A percentile compares a stretch with the other conserved stretches of the same genome.
phyloP scores from a whole-genome alignment of 2,113 vertebrate genomes.

The Heterotis niloticus region DNA sequence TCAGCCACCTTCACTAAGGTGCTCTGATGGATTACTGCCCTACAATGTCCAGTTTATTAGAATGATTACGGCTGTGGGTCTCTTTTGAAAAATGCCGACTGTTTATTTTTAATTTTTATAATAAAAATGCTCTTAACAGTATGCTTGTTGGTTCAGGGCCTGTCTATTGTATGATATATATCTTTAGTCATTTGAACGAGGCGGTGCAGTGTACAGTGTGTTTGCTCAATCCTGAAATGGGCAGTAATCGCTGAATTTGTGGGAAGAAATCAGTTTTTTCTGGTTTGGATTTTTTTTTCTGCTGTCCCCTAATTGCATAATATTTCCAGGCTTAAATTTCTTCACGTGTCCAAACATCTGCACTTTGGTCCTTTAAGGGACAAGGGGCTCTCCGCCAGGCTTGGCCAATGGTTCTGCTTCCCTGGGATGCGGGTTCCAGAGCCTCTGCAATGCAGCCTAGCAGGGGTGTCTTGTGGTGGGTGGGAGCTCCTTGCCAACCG shows the following conservation, averaged over 20 bases:
- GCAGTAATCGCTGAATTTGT: conserved; percentile 1
- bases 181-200: too few species aligned
- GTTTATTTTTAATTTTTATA: too few species aligned
- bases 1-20: too few species aligned
- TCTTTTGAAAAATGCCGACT: too few species aligned
- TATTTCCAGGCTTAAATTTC: neutral
- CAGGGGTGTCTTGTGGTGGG: neutral
- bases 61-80: too few species aligned
- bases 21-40: too few species aligned
- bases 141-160: too few species aligned
- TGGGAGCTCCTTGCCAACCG: conserved; percentile 5
- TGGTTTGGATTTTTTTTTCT: neutral
- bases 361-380: neutral
- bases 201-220: neutral
- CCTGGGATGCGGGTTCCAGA: neutral
- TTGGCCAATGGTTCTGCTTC: neutral
- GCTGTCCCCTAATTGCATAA: neutral
- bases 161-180: too few species aligned
- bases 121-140: too few species aligned
- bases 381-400: neutral
- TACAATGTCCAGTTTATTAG: too few species aligned
- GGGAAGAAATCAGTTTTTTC: neutral
- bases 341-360: neutral
- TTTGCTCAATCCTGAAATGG: neutral
- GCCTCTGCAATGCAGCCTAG: neutral